Percentiles rank a stretch among this genome's conserved stretches.
Conservation (phyloP, 2,113 vertebrate species). For the Ptilorrhoa leucosticta region DNA sequence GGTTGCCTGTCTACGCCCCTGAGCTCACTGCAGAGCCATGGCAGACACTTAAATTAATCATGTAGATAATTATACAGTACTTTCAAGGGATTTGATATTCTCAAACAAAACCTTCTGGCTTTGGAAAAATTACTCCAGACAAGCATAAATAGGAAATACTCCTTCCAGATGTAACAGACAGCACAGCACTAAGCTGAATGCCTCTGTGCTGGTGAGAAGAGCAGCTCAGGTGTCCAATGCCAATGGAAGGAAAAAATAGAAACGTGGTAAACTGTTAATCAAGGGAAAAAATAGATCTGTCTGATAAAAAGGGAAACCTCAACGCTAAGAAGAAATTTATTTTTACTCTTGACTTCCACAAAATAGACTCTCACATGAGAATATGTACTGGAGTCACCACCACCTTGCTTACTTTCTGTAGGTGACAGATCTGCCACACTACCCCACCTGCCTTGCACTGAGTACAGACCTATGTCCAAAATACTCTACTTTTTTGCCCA, state of each 20-base stretch:
- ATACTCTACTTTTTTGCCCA: not conserved
- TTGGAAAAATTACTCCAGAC: not conserved
- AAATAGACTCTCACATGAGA: not conserved
- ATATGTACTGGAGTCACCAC: not conserved
- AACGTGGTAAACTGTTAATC: not conserved
- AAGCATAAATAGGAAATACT: slow-evolving; percentile 14
- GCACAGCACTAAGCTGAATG: not conserved
- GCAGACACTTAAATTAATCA: slow-evolving; percentile 25
- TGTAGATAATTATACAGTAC: slow-evolving; percentile 24
- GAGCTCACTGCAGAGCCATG: not conserved
- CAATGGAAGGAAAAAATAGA: not conserved
- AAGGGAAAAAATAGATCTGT: not conserved
- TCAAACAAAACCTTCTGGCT: slow-evolving; percentile 30
- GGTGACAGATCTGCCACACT: not conserved
- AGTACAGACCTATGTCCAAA: not conserved
- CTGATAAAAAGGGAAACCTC: not conserved
- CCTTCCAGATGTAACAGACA: not conserved
- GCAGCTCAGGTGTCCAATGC: not conserved
- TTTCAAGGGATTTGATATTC: slow-evolving; percentile 21
- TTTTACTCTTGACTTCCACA: not conserved
- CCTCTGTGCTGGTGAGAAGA: not conserved
- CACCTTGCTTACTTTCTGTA: not conserved
- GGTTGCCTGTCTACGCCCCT: not conserved
- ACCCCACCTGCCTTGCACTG: accelerated
- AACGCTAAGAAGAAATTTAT: not conserved